Conservation (phyloP, 2,888 invertebrate species). For the Platycnemis pennipes region DNA sequence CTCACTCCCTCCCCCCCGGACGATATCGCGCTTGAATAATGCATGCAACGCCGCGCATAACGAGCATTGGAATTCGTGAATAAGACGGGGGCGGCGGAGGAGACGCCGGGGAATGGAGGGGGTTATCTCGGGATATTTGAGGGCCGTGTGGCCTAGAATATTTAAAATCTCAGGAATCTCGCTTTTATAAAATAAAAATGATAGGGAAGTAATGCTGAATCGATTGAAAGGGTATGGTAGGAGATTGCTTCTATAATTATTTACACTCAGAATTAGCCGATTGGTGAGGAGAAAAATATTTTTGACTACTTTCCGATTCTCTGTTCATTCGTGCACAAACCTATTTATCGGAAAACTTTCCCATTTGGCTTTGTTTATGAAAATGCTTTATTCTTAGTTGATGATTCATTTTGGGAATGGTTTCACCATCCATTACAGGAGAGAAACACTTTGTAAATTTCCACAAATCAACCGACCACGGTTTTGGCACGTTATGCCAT, state of each 20-base stretch:
- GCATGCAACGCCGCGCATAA: constrained; percentile 40
- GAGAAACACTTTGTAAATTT: too few species aligned
- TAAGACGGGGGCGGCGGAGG: constrained; percentile 42
- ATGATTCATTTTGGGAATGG: too few species aligned
- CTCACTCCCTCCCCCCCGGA: neutral
- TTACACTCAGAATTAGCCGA: too few species aligned
- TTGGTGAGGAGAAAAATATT: too few species aligned
- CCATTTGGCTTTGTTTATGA: too few species aligned
- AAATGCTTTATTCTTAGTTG: too few species aligned
- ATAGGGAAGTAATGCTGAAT: neutral
- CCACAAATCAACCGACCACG: too few species aligned
- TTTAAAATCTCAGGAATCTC: constrained; percentile 22
- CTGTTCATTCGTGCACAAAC: too few species aligned
- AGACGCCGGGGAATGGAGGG: neutral
- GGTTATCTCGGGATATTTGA: constrained; percentile 9
- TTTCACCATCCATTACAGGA: too few species aligned
- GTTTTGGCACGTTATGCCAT: too few species aligned
- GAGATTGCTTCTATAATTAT: neutral
- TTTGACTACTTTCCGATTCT: too few species aligned
- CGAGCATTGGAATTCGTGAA: constrained; percentile 60
- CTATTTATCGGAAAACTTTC: too few species aligned
- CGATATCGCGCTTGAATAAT: constrained; percentile 49
- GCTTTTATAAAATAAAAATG: neutral
- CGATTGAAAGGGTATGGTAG: neutral
- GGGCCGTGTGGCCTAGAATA: constrained; percentile 4